These are phyloP conservation scores for Corythoichthys intestinalis DNA, from an alignment of 2,113 vertebrate species.

Conservation along the genomic window DNA sequence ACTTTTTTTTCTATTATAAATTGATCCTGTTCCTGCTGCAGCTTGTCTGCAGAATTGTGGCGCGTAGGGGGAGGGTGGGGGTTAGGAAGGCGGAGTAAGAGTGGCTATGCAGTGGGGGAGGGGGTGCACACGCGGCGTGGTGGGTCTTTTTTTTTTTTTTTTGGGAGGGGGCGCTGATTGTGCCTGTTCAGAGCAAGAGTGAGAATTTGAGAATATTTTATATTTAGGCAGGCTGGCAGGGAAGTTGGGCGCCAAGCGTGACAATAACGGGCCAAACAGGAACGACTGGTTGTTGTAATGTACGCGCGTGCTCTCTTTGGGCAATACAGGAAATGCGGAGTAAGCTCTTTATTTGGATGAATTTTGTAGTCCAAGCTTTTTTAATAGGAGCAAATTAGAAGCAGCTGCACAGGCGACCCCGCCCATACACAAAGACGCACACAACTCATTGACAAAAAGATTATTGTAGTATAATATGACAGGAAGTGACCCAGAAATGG, in stretches of 20 bases:
- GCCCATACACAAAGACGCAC: constrained; percentile 24
- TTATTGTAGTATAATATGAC: too few relatives aligned
- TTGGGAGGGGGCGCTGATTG: constrained; percentile 26
- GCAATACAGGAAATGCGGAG: constrained; percentile 10
- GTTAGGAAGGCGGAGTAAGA: constrained; percentile 15
- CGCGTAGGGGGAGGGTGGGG: constrained; percentile 23
- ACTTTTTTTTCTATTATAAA: constrained; percentile 35
- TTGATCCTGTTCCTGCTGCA: constrained; percentile 48
- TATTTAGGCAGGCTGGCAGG: constrained; percentile 26
- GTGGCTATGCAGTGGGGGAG: constrained; percentile 22
- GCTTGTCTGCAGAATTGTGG: constrained; percentile 47
- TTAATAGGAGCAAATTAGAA: constrained; percentile 29
- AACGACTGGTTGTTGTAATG: constrained; percentile 21
- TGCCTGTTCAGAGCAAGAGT: constrained; percentile 39
- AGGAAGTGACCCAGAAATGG: too few relatives aligned
- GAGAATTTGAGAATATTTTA: constrained; percentile 49
- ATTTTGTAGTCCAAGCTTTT: constrained; percentile 23
- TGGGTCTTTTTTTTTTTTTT: constrained; percentile 5
- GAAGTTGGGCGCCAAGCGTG: constrained; percentile 1
- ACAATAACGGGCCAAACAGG: constrained; percentile 24
- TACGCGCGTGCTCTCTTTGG: background rate
- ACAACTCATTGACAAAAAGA: constrained; percentile 14
- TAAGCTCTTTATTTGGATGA: constrained; percentile 26
- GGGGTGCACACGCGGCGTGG: constrained; percentile 17
- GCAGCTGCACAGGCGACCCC: constrained; percentile 37